Conservation (phyloP, 1,140 invertebrate genomes). For the Dinoponera quadriceps region DNA sequence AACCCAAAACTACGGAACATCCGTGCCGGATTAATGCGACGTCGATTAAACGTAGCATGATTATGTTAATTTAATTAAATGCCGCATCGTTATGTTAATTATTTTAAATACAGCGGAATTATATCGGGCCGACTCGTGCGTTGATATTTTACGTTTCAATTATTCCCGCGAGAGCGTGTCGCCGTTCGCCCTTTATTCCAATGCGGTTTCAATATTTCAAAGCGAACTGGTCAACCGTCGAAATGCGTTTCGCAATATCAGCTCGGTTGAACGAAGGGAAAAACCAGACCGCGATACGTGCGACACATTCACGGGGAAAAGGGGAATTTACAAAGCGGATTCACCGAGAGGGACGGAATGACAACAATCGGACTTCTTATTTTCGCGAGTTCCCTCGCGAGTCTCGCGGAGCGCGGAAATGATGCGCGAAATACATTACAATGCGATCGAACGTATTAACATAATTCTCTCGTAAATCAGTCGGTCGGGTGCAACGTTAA, state of each 20-base stretch:
- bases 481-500: background rate
- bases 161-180: too few relatives aligned
- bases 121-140: background rate
- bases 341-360: background rate
- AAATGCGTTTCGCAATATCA: too few relatives aligned
- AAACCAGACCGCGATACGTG: too few relatives aligned
- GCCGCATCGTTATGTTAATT: constrained; percentile 9
- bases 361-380: background rate
- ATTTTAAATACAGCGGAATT: constrained; percentile 13
- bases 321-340: too few relatives aligned
- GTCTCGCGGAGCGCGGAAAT: background rate
- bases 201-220: background rate
- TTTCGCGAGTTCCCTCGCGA: background rate
- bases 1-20: constrained; percentile 46
- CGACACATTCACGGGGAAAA: too few relatives aligned
- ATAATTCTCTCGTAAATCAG: constrained; percentile 25
- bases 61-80: constrained; percentile 53
- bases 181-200: too few relatives aligned
- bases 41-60: constrained; percentile 27
- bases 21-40: constrained; percentile 26
- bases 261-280: too few relatives aligned
- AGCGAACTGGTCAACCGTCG: background rate
- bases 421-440: background rate
- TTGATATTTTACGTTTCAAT: constrained; percentile 11
- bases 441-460: background rate